These are phyloP conservation scores for Lutraria rhynchaena DNA, from an alignment of 1,140 invertebrate genomes.

Conservation along the genomic window DNA sequence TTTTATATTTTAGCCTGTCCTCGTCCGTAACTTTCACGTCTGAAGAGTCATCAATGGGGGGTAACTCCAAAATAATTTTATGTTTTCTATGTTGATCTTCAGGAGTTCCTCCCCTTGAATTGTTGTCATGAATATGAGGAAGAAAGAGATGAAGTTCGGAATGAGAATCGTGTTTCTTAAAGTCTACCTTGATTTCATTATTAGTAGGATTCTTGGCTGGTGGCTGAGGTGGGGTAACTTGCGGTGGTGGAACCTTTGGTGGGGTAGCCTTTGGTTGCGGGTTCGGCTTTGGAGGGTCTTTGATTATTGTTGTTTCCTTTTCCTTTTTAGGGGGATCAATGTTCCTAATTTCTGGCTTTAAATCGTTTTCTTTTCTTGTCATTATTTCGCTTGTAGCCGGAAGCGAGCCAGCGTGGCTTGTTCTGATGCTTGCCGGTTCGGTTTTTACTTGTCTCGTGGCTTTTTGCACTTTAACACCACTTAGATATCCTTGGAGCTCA, in stretches of 20 bases:
- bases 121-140: conserved; percentile 61
- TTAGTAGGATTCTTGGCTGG: conserved; percentile 23
- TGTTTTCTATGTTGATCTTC: conserved; percentile 21
- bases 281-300: background rate
- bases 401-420: background rate
- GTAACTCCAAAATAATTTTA: conserved; percentile 14
- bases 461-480: background rate
- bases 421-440: conserved; percentile 22
- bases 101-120: conserved; percentile 39
- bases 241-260: background rate
- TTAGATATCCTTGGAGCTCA: conserved; percentile 2
- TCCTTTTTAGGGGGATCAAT: conserved; percentile 12
- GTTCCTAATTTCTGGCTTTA: conserved; percentile 38
- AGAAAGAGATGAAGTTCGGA: conserved; percentile 69
- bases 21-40: conserved; percentile 45
- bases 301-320: conserved; percentile 12
- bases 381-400: conserved; percentile 6
- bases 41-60: conserved; percentile 29
- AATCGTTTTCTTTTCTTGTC: conserved; percentile 2
- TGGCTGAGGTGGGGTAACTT: conserved; percentile 14
- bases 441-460: conserved; percentile 28
- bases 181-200: conserved; percentile 66
- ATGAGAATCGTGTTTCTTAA: conserved; percentile 62
- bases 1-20: conserved; percentile 37
- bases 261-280: background rate